phyloP scores from a whole-genome alignment of 2,888 invertebrate genomes.

The Thera obeliscata region DNA sequence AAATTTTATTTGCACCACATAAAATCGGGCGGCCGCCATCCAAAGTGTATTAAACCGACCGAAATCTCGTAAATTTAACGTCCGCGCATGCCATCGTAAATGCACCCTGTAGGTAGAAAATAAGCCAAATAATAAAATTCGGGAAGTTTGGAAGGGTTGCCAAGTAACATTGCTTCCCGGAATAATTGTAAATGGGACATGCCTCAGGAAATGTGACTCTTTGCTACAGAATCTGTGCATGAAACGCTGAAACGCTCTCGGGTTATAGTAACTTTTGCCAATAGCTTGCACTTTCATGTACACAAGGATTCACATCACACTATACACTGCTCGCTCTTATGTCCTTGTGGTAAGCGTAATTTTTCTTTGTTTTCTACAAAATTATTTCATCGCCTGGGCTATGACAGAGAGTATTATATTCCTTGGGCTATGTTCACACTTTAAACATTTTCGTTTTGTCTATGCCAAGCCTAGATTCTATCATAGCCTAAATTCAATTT shows the following conservation, averaged over 20 bases:
- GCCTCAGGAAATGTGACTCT: conserved; percentile 25
- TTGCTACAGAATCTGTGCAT: conserved; percentile 13
- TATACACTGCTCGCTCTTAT: too few relatives aligned
- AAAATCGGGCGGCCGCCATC: conserved; percentile 57
- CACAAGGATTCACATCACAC: neutral
- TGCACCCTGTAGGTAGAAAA: conserved; percentile 55
- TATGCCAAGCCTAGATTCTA: too few relatives aligned
- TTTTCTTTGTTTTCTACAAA: neutral
- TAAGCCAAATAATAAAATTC: conserved; percentile 60
- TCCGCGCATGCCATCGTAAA: conserved; percentile 74
- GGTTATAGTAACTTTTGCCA: neutral
- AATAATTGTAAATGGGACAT: conserved; percentile 22
- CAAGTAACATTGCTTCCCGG: conserved; percentile 17
- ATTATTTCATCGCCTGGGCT: too few relatives aligned
- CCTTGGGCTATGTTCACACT: too few relatives aligned
- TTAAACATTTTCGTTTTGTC: too few relatives aligned
- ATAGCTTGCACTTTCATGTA: neutral
- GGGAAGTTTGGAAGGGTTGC: conserved; percentile 44
- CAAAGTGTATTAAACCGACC: conserved; percentile 67
- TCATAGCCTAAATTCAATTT: too few relatives aligned
- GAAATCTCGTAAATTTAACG: conserved; percentile 75
- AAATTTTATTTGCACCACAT: conserved; percentile 56
- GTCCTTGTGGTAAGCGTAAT: neutral
- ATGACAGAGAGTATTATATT: too few relatives aligned
- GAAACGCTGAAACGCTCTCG: neutral